Base-by-base conservation (phyloP, 2,113 vertebrate species). In the Puma concolor region DNA sequence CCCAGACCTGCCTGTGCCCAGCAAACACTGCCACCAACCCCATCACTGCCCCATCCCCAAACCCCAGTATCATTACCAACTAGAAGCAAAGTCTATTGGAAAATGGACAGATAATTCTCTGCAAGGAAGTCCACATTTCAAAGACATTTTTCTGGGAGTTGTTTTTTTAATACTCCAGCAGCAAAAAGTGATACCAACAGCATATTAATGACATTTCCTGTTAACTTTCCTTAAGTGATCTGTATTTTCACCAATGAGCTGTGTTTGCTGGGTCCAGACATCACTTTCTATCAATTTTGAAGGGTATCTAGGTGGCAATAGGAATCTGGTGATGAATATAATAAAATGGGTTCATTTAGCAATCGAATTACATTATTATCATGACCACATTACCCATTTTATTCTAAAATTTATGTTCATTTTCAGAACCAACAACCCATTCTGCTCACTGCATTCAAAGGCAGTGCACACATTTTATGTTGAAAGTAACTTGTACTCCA, bases 371-470 rank as follows among this genome's bases (percentile, higher is more conserved):
- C 50, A 93, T 97, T 97, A 98, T 97, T 95, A 97, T 94, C 91
- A 97, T 94, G 54, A 97, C 76, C 36, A 85, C 88, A 96, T 88
- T 95, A 93, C 88, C 94, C 95, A 93, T 97, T 98, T 96, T 95
- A 97, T 96, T 97, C 77, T 92, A 93, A 91, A 97, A 97, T 98
- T 98, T 97, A 98, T 98, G 85, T 94, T 97, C 85, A 95, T 92
- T 97, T 97, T 95, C 96, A 91, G 92, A 96, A 96, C 48, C 94
- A 97, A 94, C 95, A 96, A 91, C 31, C 80, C 82, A 91, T 95
- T 96, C 94, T 52, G 48, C 64, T 93, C 82, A 94, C 0, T 94
- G 87, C 71, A 87, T 90, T 95, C 69, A 64, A 87, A 97, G 80
- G 52, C 81, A 88, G 50, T 23, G 14, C 64, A 91, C 52, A 91